Evolutionary conservation across 2,113 vertebrate genomes (phyloP).

Genomic region (cattle (Bos taurus)): ARS-UCD2.0 NC_037333.1:15822501-15823000

Average conservation of each 20-base stretch:
- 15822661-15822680: not conserved
- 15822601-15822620: not conserved
- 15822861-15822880: not conserved
- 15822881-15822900: too few relatives aligned
- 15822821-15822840: not conserved
- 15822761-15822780: not conserved
- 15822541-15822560: not conserved
- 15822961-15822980: not conserved
- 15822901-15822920: not conserved
- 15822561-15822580: not conserved
- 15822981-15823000: not conserved
- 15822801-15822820: not conserved
- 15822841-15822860: not conserved
- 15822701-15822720: not conserved
- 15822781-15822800: not conserved
- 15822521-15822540: not conserved
- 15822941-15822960: not conserved
- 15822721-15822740: not conserved
- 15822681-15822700: not conserved
- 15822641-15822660: not conserved
- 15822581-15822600: not conserved
- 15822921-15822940: not conserved
- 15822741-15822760: not conserved
- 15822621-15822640: not conserved
- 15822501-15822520: not conserved